A percentile compares a stretch with the other conserved stretches of the same genome.
Evolutionary conservation across 2,113 vertebrate species (phyloP).

Genomic region (Henicopernis longicauda): DNA sequence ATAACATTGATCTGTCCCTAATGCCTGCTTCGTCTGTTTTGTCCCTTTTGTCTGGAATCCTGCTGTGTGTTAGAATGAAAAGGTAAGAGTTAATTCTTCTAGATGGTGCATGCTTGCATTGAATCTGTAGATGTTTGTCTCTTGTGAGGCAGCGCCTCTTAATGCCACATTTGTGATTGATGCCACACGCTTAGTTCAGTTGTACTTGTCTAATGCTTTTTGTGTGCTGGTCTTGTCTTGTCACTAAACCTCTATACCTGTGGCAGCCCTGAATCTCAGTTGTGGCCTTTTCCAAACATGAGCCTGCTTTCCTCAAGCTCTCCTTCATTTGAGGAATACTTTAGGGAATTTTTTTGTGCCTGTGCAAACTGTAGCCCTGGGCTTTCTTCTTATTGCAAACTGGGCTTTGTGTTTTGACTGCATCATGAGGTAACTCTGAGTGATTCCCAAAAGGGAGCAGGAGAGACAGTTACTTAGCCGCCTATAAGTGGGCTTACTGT

Average conservation of each 20-base stretch:
- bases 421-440: not conserved
- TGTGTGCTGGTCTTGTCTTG: constrained; percentile 33
- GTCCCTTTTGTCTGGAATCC: constrained; percentile 96
- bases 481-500: not conserved
- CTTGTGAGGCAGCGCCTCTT: constrained; percentile 36
- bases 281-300: constrained; percentile 37
- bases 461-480: not conserved
- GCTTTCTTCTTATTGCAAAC: not conserved
- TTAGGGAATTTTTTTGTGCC: not conserved
- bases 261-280: constrained; percentile 63
- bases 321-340: not conserved
- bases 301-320: not conserved
- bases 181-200: constrained; percentile 4
- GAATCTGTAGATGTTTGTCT: constrained; percentile 60
- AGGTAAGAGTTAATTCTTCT: constrained; percentile 94
- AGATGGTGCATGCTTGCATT: constrained; percentile 86
- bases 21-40: constrained; percentile 98
- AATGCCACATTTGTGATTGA: constrained; percentile 55
- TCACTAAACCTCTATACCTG: constrained; percentile 23
- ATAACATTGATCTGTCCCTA: constrained; percentile 79
- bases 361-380: not conserved
- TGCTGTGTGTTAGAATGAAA: constrained; percentile 99
- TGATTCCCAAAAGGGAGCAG: not conserved
- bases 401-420: constrained; percentile 4
- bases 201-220: constrained; percentile 43